Evolutionary conservation across 92 coral and sea anemone genomes (phyloP).

Genomic region (Parazoanthus swiftii): DNA sequence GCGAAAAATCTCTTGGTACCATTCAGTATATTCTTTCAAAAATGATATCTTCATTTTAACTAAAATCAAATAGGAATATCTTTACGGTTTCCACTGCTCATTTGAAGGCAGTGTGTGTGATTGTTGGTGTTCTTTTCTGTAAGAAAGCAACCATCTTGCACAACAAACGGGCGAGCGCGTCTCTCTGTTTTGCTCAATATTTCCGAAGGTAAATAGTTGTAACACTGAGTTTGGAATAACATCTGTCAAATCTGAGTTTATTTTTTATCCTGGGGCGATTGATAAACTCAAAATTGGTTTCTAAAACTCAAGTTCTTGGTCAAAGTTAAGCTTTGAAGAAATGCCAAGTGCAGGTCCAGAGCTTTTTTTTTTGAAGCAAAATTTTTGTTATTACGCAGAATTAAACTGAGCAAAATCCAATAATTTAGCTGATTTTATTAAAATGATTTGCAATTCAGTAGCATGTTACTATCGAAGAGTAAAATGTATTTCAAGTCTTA

Average conservation of each 20-base stretch:
- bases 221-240: neutral
- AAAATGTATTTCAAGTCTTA: neutral
- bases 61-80: neutral
- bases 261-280: neutral
- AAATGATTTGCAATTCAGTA: neutral
- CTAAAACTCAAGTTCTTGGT: too few relatives aligned
- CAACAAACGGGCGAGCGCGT: neutral
- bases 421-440: neutral
- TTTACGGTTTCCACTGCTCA: neutral
- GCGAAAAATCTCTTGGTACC: neutral
- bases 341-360: neutral
- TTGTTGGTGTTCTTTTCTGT: too few relatives aligned
- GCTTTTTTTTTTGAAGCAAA: too few relatives aligned
- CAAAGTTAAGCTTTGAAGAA: too few relatives aligned
- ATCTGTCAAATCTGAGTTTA: neutral
- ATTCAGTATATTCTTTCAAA: neutral
- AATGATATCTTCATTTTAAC: too few relatives aligned
- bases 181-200: neutral
- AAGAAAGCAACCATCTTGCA: neutral
- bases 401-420: neutral
- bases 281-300: neutral
- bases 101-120: neutral
- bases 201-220: neutral
- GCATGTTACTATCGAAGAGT: neutral
- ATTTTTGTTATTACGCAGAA: neutral